phyloP scores from a whole-genome alignment of 2,797 vertebrate genomes.

The Leptoclinus maculatus region DNA sequence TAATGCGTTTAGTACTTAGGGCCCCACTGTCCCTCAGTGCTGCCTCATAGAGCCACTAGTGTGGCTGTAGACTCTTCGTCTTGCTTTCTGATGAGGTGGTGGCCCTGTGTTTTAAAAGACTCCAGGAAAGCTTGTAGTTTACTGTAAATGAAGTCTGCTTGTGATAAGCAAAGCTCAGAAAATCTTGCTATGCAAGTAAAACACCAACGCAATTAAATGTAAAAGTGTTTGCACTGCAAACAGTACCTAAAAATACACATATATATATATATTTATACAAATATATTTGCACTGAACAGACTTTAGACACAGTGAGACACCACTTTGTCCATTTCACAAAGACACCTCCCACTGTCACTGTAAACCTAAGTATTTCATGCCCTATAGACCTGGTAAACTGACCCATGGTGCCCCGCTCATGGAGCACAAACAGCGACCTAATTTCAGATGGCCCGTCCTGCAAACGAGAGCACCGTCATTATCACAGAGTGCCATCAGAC shows the following conservation, averaged over 20 bases:
- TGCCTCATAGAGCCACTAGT: not conserved
- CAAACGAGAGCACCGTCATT: constrained; percentile 78
- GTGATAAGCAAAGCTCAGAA: constrained; percentile 9
- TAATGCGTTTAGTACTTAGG: not conserved
- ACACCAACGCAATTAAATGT: not conserved
- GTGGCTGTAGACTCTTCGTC: not conserved
- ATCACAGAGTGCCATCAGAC: constrained; percentile 87
- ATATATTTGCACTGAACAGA: not conserved
- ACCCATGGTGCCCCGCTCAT: constrained; percentile 65
- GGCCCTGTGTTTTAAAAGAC: not conserved
- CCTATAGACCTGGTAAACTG: constrained; percentile 73
- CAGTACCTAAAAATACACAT: not conserved
- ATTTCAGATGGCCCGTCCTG: constrained; percentile 70
- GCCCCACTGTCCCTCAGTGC: not conserved
- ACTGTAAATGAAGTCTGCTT: constrained; percentile 7
- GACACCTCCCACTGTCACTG: constrained; percentile 39
- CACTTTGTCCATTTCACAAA: not conserved
- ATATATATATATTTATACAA: too few species aligned
- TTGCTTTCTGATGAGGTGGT: not conserved
- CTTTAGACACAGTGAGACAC: not conserved
- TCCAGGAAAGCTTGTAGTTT: not conserved
- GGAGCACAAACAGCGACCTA: constrained; percentile 77
- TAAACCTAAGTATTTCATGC: constrained; percentile 69
- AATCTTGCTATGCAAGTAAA: not conserved
- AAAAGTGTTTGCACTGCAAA: constrained; percentile 16